phyloP scores from a whole-genome alignment of 2,113 vertebrate species.

The Neogobius melanostomus region DNA sequence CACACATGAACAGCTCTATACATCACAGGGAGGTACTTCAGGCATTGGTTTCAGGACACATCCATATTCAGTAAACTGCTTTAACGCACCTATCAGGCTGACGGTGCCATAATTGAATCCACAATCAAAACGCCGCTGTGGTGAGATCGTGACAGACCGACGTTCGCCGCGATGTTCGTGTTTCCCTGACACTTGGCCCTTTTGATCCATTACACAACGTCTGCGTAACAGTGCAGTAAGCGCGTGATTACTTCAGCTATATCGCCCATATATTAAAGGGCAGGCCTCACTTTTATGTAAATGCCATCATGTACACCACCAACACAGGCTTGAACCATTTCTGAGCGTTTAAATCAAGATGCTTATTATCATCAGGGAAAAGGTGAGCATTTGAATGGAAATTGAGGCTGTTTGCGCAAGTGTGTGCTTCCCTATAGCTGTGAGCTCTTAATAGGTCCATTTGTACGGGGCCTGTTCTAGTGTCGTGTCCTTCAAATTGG shows the following conservation, averaged over 20 bases:
- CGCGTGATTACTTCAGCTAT: constrained; percentile 29
- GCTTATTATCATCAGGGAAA: constrained; percentile 53
- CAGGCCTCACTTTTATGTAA: constrained; percentile 14
- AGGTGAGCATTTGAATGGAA: constrained; percentile 48
- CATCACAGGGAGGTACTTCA: constrained; percentile 9
- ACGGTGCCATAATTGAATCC: constrained; percentile 64
- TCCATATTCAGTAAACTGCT: constrained; percentile 48
- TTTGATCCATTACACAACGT: constrained; percentile 39
- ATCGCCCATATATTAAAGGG: constrained; percentile 17
- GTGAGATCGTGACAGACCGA: constrained; percentile 52
- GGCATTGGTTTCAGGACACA: constrained; percentile 14
- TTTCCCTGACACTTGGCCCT: constrained; percentile 35
- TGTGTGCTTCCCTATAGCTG: constrained; percentile 9
- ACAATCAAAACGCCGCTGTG: constrained; percentile 52
- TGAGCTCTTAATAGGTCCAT: constrained; percentile 70
- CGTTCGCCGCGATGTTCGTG: constrained; percentile 38
- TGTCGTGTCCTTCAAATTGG: constrained; percentile 73
- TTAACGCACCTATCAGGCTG: constrained; percentile 55
- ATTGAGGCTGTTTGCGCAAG: constrained; percentile 15
- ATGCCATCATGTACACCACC: constrained; percentile 29
- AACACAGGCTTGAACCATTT: constrained; percentile 10
- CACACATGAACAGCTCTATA: constrained; percentile 13
- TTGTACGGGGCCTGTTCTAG: constrained; percentile 71
- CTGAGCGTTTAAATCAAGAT: constrained; percentile 27
- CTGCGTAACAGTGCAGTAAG: constrained; percentile 25